A percentile compares a stretch with the other conserved stretches of the same genome.
Evolutionary conservation across 2,113 vertebrate genomes (phyloP).

Genomic region (Symphodus melops): DNA sequence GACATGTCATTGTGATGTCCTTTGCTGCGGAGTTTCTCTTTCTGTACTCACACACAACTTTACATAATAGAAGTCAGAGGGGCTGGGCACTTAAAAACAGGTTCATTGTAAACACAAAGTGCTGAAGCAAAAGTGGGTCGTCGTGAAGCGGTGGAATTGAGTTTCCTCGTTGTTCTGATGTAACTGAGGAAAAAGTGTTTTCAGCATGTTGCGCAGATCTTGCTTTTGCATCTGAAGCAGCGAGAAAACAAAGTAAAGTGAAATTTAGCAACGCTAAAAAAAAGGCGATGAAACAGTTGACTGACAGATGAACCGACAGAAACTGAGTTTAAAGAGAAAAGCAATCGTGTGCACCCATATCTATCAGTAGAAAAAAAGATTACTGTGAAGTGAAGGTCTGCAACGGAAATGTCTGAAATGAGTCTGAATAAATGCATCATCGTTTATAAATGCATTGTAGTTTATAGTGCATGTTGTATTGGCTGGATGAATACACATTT

Average conservation of each 20-base stretch:
- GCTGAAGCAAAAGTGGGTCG: slow-evolving; percentile 4
- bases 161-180: background rate
- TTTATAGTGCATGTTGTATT: background rate
- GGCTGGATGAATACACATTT: background rate
- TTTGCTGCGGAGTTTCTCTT: background rate
- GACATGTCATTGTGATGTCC: background rate
- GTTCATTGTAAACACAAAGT: slow-evolving; percentile 1
- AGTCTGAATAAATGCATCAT: background rate
- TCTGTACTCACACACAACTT: background rate
- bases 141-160: slow-evolving; percentile 2
- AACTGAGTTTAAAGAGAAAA: background rate
- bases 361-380: background rate
- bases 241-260: background rate
- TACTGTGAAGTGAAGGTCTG: background rate
- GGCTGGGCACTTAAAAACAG: background rate
- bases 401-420: background rate
- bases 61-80: background rate
- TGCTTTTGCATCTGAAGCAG: slow-evolving; percentile 14
- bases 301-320: background rate
- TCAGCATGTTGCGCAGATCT: background rate
- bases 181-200: slow-evolving; percentile 1
- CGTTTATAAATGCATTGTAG: no score
- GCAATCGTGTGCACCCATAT: background rate
- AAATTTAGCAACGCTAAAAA: background rate
- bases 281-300: background rate